Evolutionary conservation across 2,888 invertebrate genomes (phyloP), one percentile per base, ranked within the genome.

Genomic region (Drosophila lacicola): DNA sequence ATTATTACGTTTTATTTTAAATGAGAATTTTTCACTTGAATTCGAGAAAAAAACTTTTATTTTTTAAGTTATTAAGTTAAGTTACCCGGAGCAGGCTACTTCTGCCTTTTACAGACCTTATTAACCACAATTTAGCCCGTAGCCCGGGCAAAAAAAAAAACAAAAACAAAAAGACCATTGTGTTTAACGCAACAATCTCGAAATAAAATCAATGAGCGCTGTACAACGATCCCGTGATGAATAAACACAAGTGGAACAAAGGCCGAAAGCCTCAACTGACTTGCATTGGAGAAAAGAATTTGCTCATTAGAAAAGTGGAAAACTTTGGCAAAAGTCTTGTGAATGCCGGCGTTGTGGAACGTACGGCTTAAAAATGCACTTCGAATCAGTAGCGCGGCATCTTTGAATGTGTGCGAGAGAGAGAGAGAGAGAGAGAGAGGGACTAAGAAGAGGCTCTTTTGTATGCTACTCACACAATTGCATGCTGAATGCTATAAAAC

Each of bases 401-500:
- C 69, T 39, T 46, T 8, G 19, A 42, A 4, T 13, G 50, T 9
- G 33, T 2, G n/a, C 3, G 19, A 8, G 1, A 13, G 33, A 19
- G 10, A 37, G 6, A 9, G 5, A 21, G 34, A 1, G 25, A n/a
- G 25, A 2, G 25, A 1, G 42, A 21, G 10, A 44, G 39, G 14
- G 8, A 21, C 14, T 61, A 47, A 44, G 39, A 57, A 41, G 39
- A 57, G 62, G 58, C 62, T 71, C 70, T 55, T 76, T 76, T 78
- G 70, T 77, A 75, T 77, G 77, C 79, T 56, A 58, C 41, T 70
- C 62, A 74, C 77, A 77, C 82, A 85, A 85, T 85, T 85, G 82
- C 83, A 88, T 79, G 82, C 71, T 85, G 82, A 82, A 68, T 85
- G 80, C 80, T 71, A 85, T 88, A 76, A 87, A 78, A 84, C 79